These are phyloP conservation scores for Lycaena phlaeas DNA, from an alignment of 2,888 invertebrate species.

Conservation along the genomic window DNA sequence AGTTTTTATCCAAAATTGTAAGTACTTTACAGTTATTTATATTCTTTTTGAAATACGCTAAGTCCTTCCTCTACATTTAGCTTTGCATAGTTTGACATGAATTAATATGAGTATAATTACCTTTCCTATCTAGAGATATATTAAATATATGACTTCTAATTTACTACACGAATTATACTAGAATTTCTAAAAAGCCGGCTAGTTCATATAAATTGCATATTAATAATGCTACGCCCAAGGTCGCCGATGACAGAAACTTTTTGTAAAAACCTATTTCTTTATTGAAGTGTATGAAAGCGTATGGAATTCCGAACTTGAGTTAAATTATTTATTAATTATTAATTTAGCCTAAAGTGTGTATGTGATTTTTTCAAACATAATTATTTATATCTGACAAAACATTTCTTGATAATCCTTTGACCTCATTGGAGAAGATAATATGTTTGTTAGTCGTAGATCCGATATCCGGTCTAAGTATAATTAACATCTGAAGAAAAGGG, in stretches of 20 bases:
- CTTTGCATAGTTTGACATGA: no score
- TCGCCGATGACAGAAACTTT: slow-evolving; percentile 21
- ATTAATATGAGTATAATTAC: no score
- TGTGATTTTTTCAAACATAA: no score
- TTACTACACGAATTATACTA: neutral
- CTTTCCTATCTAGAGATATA: no score
- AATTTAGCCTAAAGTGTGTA: neutral
- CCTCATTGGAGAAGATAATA: slow-evolving; percentile 11
- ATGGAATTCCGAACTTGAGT: neutral
- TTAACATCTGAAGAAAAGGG: no score
- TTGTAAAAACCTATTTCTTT: slow-evolving; percentile 1
- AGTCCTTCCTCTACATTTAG: neutral
- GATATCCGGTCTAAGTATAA: neutral
- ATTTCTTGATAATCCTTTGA: slow-evolving; percentile 16
- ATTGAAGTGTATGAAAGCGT: neutral
- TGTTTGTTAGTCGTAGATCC: slow-evolving; percentile 7
- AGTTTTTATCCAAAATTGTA: slow-evolving; percentile 42
- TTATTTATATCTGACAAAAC: slow-evolving; percentile 6
- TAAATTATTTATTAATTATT: neutral
- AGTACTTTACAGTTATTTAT: slow-evolving; percentile 33
- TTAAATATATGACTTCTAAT: neutral
- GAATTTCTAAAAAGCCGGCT: slow-evolving; percentile 9
- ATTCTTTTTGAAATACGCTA: neutral
- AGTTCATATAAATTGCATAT: neutral
- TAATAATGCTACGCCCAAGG: slow-evolving; percentile 23